Base-by-base conservation (phyloP, 2,113 vertebrate species). In the Thymallus thymallus region DNA sequence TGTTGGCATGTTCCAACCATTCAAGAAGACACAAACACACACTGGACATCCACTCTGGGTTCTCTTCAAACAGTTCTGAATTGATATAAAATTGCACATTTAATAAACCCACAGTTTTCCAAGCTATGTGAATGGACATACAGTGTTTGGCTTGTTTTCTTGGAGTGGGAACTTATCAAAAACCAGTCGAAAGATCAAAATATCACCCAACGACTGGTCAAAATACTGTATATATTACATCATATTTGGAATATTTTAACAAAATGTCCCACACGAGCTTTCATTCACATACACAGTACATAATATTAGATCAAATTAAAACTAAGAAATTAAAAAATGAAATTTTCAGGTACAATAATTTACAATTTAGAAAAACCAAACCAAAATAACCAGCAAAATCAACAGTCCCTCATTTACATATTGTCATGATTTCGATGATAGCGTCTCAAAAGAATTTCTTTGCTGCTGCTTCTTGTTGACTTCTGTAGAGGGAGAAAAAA, bases 381-480 rank as follows among this genome's bases (percentile, higher is more conserved):
- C 66, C 58, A 70, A 66, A 72, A 77, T 51, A 83, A 82, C 56
- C 51, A 94, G 76, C 83, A 91, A 87, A 92, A 87, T 56, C 18
- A 76, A 88, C 80, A 88, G 77, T 92, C 89, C 89, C 88, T 93
- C 90, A 84, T 92, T 89, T 91, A 91, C 90, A 93, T 63, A 75
- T 64, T 76, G 71, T 72, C 20, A 80, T 64, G 75, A 72, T 29
- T 66, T 62, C 75, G 62, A 72, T 64, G 73, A 79, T 73, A 45
- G 13, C 4, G 56, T 74, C 87, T 87, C 97, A 98, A 95, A 99
- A 99, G 94, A 99, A 99, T 87, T 98, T 99, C 92, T 99, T 99
- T 61, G 98, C 97, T 66, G 97, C 97, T 87, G 97, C 97, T 96
- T 99, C 98, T 88, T 98, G 96, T 84, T 98, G 97, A 93, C 92